Percentiles rank a stretch among this genome's conserved stretches.
These are phyloP conservation scores for Salvator merianae DNA, from an alignment of 2,113 vertebrate species.

Conservation along the genomic window DNA sequence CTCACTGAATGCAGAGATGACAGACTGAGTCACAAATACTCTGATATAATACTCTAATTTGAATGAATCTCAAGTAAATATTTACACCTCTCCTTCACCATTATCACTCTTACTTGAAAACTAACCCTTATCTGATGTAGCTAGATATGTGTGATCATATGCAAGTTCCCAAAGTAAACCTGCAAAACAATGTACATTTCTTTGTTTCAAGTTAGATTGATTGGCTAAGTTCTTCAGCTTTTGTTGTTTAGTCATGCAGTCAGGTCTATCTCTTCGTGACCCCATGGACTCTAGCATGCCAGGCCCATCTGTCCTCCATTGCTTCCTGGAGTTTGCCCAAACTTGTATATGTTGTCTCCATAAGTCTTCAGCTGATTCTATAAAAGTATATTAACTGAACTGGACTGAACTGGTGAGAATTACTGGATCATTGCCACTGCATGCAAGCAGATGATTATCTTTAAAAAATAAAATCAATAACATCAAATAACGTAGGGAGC, in stretches of 20 bases:
- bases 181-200: not conserved
- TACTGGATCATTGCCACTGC: not conserved
- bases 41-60: slow-evolving; percentile 42
- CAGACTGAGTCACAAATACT: slow-evolving; percentile 23
- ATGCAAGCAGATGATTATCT: too few species aligned
- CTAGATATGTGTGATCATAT: not conserved
- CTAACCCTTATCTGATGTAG: not conserved
- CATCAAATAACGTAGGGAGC: too few species aligned
- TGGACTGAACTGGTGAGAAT: not conserved
- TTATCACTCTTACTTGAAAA: not conserved
- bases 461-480: too few species aligned
- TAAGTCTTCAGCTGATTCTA: not conserved
- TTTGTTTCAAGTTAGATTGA: not conserved
- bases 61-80: slow-evolving; percentile 47
- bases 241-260: too few species aligned
- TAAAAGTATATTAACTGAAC: not conserved
- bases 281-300: not conserved
- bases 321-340: not conserved
- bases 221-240: too few species aligned
- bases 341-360: too few species aligned
- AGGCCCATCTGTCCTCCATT: not conserved
- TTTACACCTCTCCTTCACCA: not conserved
- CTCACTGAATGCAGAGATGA: slow-evolving; percentile 47
- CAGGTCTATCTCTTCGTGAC: too few species aligned
- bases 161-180: not conserved